A percentile compares a stretch with the other conserved stretches of the same genome.
Conservation (phyloP, 2,113 vertebrate genomes). For the Empidonax alnorum region DNA sequence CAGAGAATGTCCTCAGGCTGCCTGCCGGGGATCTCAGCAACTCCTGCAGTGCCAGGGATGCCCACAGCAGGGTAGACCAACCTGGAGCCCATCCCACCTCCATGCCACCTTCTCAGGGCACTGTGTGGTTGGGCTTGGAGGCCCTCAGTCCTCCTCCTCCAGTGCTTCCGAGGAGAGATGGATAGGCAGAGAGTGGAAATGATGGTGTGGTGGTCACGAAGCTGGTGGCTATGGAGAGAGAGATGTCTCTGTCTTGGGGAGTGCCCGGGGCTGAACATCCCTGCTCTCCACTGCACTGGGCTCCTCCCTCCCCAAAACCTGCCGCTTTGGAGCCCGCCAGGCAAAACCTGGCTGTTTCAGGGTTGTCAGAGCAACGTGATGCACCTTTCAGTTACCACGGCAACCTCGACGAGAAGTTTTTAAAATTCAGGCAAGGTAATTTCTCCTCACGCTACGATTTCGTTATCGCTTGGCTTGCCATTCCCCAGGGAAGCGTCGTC, state of each 20-base stretch:
- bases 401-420: slow-evolving; percentile 77
- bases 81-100: background rate
- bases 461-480: slow-evolving; percentile 37
- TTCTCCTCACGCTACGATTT: slow-evolving; percentile 52
- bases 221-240: background rate
- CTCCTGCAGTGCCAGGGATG: background rate
- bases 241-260: background rate
- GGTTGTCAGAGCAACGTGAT: slow-evolving; percentile 82
- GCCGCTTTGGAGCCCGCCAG: background rate
- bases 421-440: slow-evolving; percentile 84
- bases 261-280: background rate
- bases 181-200: background rate
- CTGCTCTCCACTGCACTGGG: background rate
- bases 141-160: background rate
- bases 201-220: background rate
- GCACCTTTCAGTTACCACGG: slow-evolving; percentile 84
- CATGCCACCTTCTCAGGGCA: background rate
- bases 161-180: background rate
- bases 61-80: background rate
- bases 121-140: fast-evolving
- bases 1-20: background rate
- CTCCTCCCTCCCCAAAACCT: slow-evolving; percentile 16
- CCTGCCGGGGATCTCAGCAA: background rate
- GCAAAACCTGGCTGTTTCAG: slow-evolving; percentile 77
- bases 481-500: slow-evolving; percentile 10